A percentile compares a stretch with the other conserved stretches of the same genome.
Evolutionary conservation across 2,113 vertebrate genomes (phyloP).

Genomic region (Neoarius graeffei): DNA sequence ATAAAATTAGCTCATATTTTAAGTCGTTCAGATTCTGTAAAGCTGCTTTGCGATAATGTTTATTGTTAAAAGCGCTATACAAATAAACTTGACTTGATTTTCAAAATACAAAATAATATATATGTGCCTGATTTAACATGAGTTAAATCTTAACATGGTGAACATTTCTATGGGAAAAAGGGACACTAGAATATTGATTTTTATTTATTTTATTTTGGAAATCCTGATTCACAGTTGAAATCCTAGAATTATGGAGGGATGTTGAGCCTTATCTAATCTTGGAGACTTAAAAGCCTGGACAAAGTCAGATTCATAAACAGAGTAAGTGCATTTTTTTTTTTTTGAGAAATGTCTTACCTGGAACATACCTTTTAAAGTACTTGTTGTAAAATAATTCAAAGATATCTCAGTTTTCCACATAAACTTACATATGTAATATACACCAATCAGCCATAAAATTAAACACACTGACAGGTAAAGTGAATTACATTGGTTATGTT

Average conservation of each 20-base stretch:
- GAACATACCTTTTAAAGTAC: constrained; percentile 2
- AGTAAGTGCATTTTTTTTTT: background rate
- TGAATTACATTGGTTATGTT: too few relatives aligned
- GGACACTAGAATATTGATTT: background rate
- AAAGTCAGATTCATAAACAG: constrained; percentile 15
- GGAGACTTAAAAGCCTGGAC: background rate
- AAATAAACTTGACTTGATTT: too few relatives aligned
- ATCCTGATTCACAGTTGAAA: constrained; percentile 1
- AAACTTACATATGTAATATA: background rate
- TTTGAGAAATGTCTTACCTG: background rate
- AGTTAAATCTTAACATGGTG: background rate
- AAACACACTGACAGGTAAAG: too few relatives aligned
- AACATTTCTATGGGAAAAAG: background rate
- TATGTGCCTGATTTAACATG: background rate
- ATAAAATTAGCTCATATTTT: too few relatives aligned
- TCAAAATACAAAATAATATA: background rate
- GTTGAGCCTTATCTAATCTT: constrained; percentile 8
- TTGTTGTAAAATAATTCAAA: background rate
- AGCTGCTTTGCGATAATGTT: too few relatives aligned
- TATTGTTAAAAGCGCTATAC: too few relatives aligned
- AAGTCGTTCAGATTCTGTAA: too few relatives aligned
- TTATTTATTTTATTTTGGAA: background rate
- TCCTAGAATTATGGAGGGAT: background rate
- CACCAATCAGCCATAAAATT: too few relatives aligned
- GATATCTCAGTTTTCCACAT: constrained; percentile 18